Evolutionary conservation across 2,797 vertebrate species (phyloP), one percentile per base, ranked within the genome.

Genomic region (Ceryle rudis): DNA sequence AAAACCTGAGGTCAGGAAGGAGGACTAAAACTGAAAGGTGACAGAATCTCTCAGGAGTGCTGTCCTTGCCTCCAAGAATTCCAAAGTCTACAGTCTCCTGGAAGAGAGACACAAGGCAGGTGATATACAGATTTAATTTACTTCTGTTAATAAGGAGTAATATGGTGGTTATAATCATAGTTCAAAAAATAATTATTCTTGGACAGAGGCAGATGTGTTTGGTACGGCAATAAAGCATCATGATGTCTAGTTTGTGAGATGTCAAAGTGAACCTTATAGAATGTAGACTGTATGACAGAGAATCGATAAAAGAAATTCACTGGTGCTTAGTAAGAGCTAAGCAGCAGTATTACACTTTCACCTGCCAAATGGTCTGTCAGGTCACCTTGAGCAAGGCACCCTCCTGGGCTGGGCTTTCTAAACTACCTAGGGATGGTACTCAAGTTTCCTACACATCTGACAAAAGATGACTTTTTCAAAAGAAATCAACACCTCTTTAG

Each of bases 251-350:
- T 95, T 95, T 89, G 51, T 90, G 77, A 90, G 81, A 89, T 74
- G 83, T 93, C 93, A 90, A 91, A 79, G 23, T 54, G 74, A 96
- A 80, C 70, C 41, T 84, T 67, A 67, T 39, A 86, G 66, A 86
- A 93, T 74, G 11, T 49, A 84, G 55, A 13, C 19, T 86, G 21
- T 73, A 86, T 93, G 93, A 95, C 80, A 95, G 79, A 81, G 39
- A 94, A 92, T 95, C 90, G 3, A 95, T 95, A 90, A 79, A 94
- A 93, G 62, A 90, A 90, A 66, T 35, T 86, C 62, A 79, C 17
- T 1, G 0, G 23, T 93, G 44, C 74, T 96, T 96, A 94, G 71
- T 60, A 84, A 90, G 47, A 95, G 52, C 73, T 96, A 86, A 95
- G 67, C 44, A 86, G 51, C 46, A 86, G 10, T 33, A 46, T 77